These are phyloP conservation scores for rabbit (Oryctolagus cuniculus) DNA, from an alignment of 2,113 vertebrate genomes.

Conservation along the genomic window mOryCun1.1 NC_091434.1:83444001-83444500, in stretches of 20 bases:
- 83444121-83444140: background rate
- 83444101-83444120: background rate
- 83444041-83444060: background rate
- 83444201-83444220: background rate
- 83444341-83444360: background rate
- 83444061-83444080: background rate
- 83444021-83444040: background rate
- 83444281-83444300: background rate
- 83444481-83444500: background rate
- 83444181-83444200: background rate
- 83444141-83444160: background rate
- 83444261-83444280: background rate
- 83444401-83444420: slow-evolving; percentile 33
- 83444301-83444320: background rate
- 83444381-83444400: slow-evolving; percentile 47
- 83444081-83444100: background rate
- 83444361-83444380: slow-evolving; percentile 23
- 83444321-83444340: background rate
- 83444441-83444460: slow-evolving; percentile 15
- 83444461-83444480: background rate
- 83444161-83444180: background rate
- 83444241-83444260: background rate
- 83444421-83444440: slow-evolving; percentile 37
- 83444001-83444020: background rate
- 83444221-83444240: background rate